Evolutionary conservation across 2,888 invertebrate genomes (phyloP).

Genomic region (Hyalella azteca): DNA sequence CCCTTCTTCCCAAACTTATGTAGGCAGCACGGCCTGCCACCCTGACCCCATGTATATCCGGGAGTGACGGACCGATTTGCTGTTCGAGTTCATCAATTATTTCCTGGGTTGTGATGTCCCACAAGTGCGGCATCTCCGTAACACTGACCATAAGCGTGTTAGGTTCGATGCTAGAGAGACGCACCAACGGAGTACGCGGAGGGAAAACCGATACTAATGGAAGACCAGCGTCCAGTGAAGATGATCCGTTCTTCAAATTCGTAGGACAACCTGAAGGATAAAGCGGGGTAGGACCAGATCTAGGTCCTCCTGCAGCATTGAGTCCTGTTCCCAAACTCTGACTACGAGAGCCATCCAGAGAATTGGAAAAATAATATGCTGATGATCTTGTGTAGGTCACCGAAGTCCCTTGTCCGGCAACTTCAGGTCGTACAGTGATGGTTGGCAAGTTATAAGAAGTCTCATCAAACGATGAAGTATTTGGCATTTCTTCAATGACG

Average conservation of each 20-base stretch:
- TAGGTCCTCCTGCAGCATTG: slow-evolving; percentile 46
- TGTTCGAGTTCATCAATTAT: slow-evolving; percentile 63
- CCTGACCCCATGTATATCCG: slow-evolving; percentile 62
- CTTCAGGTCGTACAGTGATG: slow-evolving; percentile 45
- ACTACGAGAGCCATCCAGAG: slow-evolving; percentile 51
- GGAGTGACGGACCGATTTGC: slow-evolving; percentile 61
- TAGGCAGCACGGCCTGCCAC: slow-evolving; percentile 62
- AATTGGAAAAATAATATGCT: slow-evolving; percentile 53
- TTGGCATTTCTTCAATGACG: slow-evolving; percentile 53
- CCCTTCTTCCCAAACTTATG: slow-evolving; percentile 61
- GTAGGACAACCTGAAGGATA: slow-evolving; percentile 53
- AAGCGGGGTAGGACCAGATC: slow-evolving; percentile 48
- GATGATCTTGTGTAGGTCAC: slow-evolving; percentile 54
- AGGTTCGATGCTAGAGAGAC: slow-evolving; percentile 60
- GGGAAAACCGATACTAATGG: slow-evolving; percentile 55
- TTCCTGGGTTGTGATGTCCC: slow-evolving; percentile 61
- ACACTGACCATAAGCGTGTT: slow-evolving; percentile 59
- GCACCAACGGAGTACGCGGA: slow-evolving; percentile 55
- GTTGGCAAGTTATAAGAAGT: slow-evolving; percentile 26
- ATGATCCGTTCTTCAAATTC: slow-evolving; percentile 49
- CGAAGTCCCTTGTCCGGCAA: slow-evolving; percentile 48
- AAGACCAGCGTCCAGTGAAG: slow-evolving; percentile 52
- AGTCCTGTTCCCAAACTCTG: slow-evolving; percentile 56
- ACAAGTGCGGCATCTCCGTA: slow-evolving; percentile 56
- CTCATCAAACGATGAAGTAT: slow-evolving; percentile 44